Percentiles rank a stretch among this genome's conserved stretches.
phyloP scores from a whole-genome alignment of 2,797 vertebrate genomes.

The Scomberomorus guttatus region DNA sequence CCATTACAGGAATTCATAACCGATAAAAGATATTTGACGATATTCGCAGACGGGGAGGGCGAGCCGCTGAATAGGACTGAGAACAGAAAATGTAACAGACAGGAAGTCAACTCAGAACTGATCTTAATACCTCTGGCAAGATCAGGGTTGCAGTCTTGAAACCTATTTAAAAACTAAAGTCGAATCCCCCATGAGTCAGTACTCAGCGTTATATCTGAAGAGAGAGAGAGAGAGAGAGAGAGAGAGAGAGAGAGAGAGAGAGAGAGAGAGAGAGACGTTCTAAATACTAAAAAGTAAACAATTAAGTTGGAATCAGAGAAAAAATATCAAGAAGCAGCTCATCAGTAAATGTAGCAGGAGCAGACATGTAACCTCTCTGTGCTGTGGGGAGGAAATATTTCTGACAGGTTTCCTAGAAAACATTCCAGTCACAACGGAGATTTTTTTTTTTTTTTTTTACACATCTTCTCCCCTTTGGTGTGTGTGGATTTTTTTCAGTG shows the following conservation, averaged over 20 bases:
- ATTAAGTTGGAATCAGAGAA: neutral
- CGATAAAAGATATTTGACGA: neutral
- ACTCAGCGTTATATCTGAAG: slow-evolving; percentile 5
- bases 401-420: slow-evolving; percentile 47
- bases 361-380: neutral
- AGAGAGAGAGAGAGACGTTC: too few species aligned
- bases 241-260: too few species aligned
- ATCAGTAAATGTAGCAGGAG: slow-evolving; percentile 1
- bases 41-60: neutral
- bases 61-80: neutral
- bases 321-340: neutral
- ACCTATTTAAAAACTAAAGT: neutral
- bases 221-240: neutral
- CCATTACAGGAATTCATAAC: neutral
- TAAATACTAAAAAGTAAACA: neutral
- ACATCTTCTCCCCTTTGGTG: neutral
- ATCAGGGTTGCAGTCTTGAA: slow-evolving; percentile 8
- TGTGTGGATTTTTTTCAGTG: neutral
- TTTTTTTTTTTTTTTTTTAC: too few species aligned
- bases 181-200: neutral
- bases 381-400: slow-evolving; percentile 43
- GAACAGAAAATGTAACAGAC: neutral
- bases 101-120: neutral
- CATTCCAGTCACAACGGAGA: neutral
- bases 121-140: neutral